Base-by-base conservation (phyloP, 2,113 vertebrate species). In the Grallaria varia region DNA sequence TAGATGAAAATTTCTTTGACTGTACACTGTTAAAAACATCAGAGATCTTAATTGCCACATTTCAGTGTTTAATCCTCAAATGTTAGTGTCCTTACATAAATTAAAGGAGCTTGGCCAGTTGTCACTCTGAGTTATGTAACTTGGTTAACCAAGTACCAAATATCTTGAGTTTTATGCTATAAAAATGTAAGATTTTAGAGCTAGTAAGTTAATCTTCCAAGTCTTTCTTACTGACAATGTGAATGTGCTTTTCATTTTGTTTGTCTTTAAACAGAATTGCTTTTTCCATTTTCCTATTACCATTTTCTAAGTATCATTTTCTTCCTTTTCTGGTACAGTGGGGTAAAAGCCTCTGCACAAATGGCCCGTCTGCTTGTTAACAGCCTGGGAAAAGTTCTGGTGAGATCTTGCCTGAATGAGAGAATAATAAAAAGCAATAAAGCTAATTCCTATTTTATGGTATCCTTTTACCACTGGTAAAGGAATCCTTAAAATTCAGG, bases 1-100 rank as follows among this genome's bases (percentile, higher is more conserved):
- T 95, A 95, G 81, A 94, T 91, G 64, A 81, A 96, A 93, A 87
- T 85, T 27, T 55, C 90, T 96, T 90, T 47, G 59, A 75, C 40
- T 77, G 62, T 75, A 78, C 49, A 35, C 47, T 12, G 8, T 73
- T 86, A 92, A 81, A 94, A 90, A 58, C 50, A 56, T 68, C 2
- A 0, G 71, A 77, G 42, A 20, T 84, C 59, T 96, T 87, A 87
- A 68, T 87, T 94, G 67, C 71, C 69, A 14, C 30, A 3, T 59
- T 92, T 93, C 77, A 86, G 14, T 74, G 66, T 86, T 81, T 60
- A 68, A 45, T 66, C 45, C 77, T 84, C 79, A 80, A 68, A 87
- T 69, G 23, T 56, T 84, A 17, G 39, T 80, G 58, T 88, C 53
- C 53, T 90, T 47, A 45, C 2, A 1, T 12, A 49, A 5, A 6